Evolutionary conservation across 2,888 invertebrate genomes (phyloP).

Genomic region (Aelia acuminata): DNA sequence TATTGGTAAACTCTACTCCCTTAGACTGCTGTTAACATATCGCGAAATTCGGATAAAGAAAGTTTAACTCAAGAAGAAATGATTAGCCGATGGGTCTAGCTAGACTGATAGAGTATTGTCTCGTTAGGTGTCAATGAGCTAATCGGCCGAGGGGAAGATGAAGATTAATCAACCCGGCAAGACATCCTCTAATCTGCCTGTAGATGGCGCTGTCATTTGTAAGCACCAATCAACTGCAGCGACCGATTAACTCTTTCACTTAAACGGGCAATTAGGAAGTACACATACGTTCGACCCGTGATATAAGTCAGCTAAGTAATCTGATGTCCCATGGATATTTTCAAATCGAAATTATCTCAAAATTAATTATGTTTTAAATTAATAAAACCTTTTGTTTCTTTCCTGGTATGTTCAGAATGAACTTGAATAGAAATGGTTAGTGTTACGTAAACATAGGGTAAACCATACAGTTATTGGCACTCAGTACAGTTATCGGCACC

Average conservation of each 20-base stretch:
- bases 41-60: not conserved
- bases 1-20: too few species aligned
- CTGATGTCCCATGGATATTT: not conserved
- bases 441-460: too few species aligned
- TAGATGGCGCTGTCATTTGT: slow-evolving; percentile 15
- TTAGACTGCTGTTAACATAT: not conserved
- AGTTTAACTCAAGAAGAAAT: not conserved
- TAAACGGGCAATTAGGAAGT: not conserved
- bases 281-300: not conserved
- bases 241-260: slow-evolving; percentile 15
- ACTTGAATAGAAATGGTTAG: too few species aligned
- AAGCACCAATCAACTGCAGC: slow-evolving; percentile 8
- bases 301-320: too few species aligned
- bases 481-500: too few species aligned
- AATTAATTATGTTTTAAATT: not conserved
- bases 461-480: too few species aligned
- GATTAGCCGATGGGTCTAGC: not conserved
- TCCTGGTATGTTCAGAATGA: too few species aligned
- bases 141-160: slow-evolving; percentile 4
- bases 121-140: slow-evolving; percentile 12
- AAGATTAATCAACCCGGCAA: not conserved
- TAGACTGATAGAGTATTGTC: not conserved
- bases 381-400: not conserved
- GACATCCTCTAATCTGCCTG: slow-evolving; percentile 8
- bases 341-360: not conserved